These are phyloP conservation scores for Conomelus anceps DNA, from an alignment of 2,888 invertebrate genomes.

Conservation along the genomic window DNA sequence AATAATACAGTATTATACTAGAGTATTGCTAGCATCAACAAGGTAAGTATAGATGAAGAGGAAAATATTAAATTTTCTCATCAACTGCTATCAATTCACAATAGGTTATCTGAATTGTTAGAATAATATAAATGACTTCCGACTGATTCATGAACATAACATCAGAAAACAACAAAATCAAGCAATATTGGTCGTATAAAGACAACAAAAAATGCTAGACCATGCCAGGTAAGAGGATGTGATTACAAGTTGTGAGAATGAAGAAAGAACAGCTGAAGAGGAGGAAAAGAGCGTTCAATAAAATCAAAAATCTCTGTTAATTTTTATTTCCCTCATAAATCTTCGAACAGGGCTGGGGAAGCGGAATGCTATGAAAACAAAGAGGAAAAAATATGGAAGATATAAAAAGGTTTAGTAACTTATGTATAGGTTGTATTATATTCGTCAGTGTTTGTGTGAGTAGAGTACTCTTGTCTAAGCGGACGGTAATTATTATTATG, in stretches of 20 bases:
- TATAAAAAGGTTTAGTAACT: background rate
- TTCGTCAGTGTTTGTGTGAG: background rate
- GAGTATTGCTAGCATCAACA: no score
- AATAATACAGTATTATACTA: no score
- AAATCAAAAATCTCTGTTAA: background rate
- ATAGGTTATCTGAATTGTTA: background rate
- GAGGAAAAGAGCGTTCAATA: background rate
- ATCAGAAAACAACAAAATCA: background rate
- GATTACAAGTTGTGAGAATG: background rate
- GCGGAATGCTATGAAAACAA: background rate
- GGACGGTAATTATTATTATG: background rate
- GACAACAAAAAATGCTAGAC: background rate
- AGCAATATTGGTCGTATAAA: background rate
- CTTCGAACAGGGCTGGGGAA: background rate
- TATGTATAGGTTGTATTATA: background rate
- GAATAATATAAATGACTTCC: background rate
- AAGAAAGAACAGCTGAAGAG: background rate
- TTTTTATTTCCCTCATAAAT: slow-evolving; percentile 10
- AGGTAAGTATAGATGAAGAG: no score
- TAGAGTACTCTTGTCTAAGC: background rate
- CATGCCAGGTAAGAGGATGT: background rate
- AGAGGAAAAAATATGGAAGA: background rate
- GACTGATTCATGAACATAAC: background rate
- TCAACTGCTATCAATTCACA: background rate
- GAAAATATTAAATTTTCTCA: background rate